Percentiles rank a stretch among this genome's conserved stretches.
Conservation (phyloP, 2,888 invertebrate genomes). For the Drosophila acutilabella region DNA sequence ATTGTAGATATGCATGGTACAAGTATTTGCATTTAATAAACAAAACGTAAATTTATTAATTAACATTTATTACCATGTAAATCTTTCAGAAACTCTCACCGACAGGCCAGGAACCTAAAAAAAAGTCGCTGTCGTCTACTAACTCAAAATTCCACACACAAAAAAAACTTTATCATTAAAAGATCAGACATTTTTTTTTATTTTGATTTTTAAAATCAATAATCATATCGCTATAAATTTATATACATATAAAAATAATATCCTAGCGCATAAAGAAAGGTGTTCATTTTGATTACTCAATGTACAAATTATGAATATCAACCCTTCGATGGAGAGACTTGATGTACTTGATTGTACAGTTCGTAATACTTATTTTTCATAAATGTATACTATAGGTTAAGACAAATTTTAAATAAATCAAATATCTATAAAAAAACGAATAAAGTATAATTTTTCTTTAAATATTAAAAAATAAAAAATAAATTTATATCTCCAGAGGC, state of each 20-base stretch:
- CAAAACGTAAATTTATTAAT: conserved; percentile 14
- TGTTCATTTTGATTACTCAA: conserved; percentile 67
- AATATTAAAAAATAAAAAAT: too few species aligned
- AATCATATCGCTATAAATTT: conserved; percentile 49
- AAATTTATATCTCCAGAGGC: too few species aligned
- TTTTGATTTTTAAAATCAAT: conserved; percentile 34
- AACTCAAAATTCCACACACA: conserved; percentile 75
- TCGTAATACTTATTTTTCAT: conserved; percentile 60
- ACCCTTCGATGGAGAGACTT: conserved; percentile 53
- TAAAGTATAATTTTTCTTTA: too few species aligned
- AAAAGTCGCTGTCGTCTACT: conserved; percentile 66
- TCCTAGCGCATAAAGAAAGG: conserved; percentile 71
- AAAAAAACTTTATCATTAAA: conserved; percentile 61
- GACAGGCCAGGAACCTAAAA: conserved; percentile 61
- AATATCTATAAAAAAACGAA: too few species aligned
- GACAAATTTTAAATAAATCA: conserved; percentile 20
- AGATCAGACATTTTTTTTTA: conserved; percentile 63
- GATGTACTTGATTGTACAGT: conserved; percentile 51
- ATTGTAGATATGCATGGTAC: conserved; percentile 55
- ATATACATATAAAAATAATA: conserved; percentile 7
- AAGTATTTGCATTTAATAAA: conserved; percentile 5
- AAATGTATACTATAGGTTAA: conserved; percentile 65
- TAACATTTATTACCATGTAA: conserved; percentile 47
- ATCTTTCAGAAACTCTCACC: conserved; percentile 67
- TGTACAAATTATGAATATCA: conserved; percentile 53